phyloP scores from a whole-genome alignment of 2,113 vertebrate genomes.

The Meles meles region DNA sequence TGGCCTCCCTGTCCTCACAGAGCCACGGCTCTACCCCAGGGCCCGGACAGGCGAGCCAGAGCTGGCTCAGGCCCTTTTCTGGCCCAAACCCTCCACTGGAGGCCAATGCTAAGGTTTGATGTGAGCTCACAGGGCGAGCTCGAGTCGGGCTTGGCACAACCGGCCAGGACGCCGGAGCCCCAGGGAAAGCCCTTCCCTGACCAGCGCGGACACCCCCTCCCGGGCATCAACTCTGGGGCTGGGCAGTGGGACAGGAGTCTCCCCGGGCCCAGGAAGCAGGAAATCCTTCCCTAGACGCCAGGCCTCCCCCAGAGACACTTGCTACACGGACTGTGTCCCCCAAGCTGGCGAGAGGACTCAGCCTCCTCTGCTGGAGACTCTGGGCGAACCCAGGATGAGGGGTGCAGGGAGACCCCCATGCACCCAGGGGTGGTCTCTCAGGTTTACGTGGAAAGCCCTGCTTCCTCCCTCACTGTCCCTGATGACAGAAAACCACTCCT shows the following conservation, averaged over 20 bases:
- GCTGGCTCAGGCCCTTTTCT: not conserved
- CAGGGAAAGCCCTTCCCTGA: not conserved
- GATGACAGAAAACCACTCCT: not conserved
- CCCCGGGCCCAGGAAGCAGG: fast-evolving
- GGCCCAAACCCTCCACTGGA: not conserved
- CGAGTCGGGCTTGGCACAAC: not conserved
- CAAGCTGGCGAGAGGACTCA: not conserved
- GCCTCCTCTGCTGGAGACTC: not conserved
- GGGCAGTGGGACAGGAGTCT: not conserved
- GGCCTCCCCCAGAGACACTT: not conserved
- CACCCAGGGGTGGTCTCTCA: not conserved
- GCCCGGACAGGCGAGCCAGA: not conserved
- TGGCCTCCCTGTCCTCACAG: not conserved
- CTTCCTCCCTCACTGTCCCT: not conserved
- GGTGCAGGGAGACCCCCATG: not conserved
- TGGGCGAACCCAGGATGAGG: not conserved
- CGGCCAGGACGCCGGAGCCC: fast-evolving
- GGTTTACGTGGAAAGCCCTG: not conserved
- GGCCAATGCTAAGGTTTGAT: not conserved
- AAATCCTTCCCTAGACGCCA: not conserved
- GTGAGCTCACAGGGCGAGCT: fast-evolving
- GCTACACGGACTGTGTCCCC: not conserved
- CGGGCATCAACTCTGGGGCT: too few species aligned
- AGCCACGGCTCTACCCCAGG: not conserved
- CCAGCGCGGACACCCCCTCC: not conserved